Conservation (phyloP, 2,888 invertebrate genomes). For the Pollenia griseotomentosa region DNA sequence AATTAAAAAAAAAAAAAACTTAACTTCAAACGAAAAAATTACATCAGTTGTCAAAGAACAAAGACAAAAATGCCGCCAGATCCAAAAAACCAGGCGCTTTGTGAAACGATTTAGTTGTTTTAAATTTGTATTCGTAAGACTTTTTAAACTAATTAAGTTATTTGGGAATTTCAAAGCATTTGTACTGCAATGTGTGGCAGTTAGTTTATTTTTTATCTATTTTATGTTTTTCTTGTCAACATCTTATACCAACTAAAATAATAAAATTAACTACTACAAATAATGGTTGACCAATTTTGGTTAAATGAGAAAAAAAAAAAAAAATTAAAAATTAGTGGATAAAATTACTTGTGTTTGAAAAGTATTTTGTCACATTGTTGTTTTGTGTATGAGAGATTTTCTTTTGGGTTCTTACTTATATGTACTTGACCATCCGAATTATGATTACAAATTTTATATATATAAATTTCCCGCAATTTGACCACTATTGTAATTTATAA, state of each 20-base stretch:
- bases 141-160: conserved; percentile 74
- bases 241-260: not conserved
- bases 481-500: no score
- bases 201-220: not conserved
- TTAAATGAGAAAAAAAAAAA: not conserved
- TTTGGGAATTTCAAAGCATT: conserved; percentile 48
- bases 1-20: conserved; percentile 15
- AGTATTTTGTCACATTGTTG: not conserved
- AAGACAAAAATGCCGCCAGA: conserved; percentile 65
- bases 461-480: no score
- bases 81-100: not conserved
- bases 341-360: not conserved
- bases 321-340: not conserved
- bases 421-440: no score
- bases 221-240: conserved; percentile 15
- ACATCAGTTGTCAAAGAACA: conserved; percentile 72
- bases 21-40: conserved; percentile 74
- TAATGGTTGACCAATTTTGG: not conserved
- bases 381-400: not conserved
- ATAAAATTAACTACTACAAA: not conserved
- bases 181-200: conserved; percentile 22
- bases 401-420: not conserved
- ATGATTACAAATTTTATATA: no score
- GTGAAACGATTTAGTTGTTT: conserved; percentile 15
- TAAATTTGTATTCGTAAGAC: conserved; percentile 54